A percentile compares a stretch with the other conserved stretches of the same genome.
Conservation (phyloP, 2,888 invertebrate genomes). For the Melanotus villosus region DNA sequence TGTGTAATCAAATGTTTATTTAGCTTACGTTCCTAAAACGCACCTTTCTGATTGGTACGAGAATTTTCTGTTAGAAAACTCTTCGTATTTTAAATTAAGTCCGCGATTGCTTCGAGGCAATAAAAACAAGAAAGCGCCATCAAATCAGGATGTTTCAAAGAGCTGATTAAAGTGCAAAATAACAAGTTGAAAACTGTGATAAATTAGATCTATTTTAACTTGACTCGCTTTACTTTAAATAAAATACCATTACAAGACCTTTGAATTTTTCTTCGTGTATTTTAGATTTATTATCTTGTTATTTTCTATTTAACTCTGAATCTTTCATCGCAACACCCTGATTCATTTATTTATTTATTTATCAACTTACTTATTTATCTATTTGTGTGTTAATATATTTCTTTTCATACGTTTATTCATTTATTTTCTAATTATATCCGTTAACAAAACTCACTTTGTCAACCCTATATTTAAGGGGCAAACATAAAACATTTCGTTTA, state of each 20-base stretch:
- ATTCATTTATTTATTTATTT: too few relatives aligned
- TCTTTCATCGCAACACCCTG: too few relatives aligned
- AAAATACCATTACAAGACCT: not conserved
- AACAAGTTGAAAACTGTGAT: slow-evolving; percentile 39
- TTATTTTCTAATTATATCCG: too few relatives aligned
- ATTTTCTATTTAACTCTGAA: too few relatives aligned
- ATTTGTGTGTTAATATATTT: too few relatives aligned
- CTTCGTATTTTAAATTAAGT: slow-evolving; percentile 46
- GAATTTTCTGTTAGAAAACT: slow-evolving; percentile 16
- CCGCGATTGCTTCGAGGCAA: slow-evolving; percentile 40
- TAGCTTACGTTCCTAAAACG: slow-evolving; percentile 23
- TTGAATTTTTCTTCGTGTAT: too few relatives aligned
- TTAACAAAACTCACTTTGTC: too few relatives aligned
- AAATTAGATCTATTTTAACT: slow-evolving; percentile 38
- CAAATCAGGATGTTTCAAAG: slow-evolving; percentile 47
- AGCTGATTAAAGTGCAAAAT: slow-evolving; percentile 45
- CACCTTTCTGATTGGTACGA: slow-evolving; percentile 30
- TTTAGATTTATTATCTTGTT: too few relatives aligned
- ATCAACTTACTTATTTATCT: too few relatives aligned
- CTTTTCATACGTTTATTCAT: too few relatives aligned
- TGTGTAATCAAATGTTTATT: slow-evolving; percentile 42
- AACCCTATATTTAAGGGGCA: too few relatives aligned
- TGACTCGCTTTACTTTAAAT: slow-evolving; percentile 1
- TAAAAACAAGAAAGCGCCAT: slow-evolving; percentile 37
- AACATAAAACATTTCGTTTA: too few relatives aligned